Evolutionary conservation across 2,797 vertebrate genomes (phyloP).

Genomic region (Argentina silus): DNA sequence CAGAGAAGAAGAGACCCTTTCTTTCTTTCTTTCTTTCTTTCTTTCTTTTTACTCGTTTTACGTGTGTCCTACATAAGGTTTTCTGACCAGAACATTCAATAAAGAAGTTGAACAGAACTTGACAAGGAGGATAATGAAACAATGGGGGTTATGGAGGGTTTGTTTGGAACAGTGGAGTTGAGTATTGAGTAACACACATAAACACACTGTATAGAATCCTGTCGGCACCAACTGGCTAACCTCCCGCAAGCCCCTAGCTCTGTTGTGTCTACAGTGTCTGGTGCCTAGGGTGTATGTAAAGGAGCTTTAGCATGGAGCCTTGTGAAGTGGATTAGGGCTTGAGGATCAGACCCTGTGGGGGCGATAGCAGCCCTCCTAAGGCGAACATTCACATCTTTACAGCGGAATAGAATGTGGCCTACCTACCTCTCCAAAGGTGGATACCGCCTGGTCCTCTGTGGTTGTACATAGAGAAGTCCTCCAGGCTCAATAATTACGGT

Average conservation of each 20-base stretch:
- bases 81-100: background rate
- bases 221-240: too few species aligned
- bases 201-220: too few species aligned
- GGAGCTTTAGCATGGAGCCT: background rate
- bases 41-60: background rate
- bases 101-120: too few species aligned
- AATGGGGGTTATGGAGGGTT: too few species aligned
- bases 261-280: background rate
- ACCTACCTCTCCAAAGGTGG: slow-evolving; percentile 9
- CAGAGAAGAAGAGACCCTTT: background rate
- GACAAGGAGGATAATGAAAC: too few species aligned
- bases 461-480: background rate
- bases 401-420: slow-evolving; percentile 38
- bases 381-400: slow-evolving; percentile 32
- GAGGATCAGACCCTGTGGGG: slow-evolving; percentile 28
- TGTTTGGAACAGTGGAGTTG: too few species aligned
- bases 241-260: background rate
- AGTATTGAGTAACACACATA: too few species aligned
- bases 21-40: too few species aligned
- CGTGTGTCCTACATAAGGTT: background rate
- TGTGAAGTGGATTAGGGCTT: background rate
- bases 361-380: slow-evolving; percentile 21
- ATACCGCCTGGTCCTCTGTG: slow-evolving; percentile 1
- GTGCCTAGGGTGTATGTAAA: too few species aligned
- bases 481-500: slow-evolving; percentile 42